These are phyloP conservation scores for Valencia hispanica DNA, from an alignment of 2,797 vertebrate species.

Conservation along the genomic window DNA sequence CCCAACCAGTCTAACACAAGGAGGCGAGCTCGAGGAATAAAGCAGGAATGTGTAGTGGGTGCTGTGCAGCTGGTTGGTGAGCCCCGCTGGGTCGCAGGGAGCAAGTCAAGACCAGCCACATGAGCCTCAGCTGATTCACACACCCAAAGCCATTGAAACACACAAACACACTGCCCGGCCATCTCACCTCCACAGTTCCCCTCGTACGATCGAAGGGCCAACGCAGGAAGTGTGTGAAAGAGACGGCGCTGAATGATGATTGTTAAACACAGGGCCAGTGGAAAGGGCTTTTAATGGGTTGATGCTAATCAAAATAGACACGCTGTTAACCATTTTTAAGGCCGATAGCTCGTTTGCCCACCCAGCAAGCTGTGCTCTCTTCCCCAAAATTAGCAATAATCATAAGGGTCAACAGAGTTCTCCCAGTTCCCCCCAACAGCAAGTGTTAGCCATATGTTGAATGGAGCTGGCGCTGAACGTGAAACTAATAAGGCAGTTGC, in stretches of 20 bases:
- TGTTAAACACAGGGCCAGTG: conserved; percentile 21
- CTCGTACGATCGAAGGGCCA: conserved; percentile 18
- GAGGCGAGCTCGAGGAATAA: conserved; percentile 73
- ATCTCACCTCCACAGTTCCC: conserved; percentile 31
- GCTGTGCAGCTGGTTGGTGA: conserved; percentile 77
- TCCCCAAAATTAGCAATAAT: conserved; percentile 65
- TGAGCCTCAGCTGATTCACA: conserved; percentile 84
- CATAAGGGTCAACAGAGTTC: conserved; percentile 65
- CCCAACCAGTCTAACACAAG: conserved; percentile 47
- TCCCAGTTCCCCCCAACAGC: conserved; percentile 47
- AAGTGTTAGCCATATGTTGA: conserved; percentile 64
- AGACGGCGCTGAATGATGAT: conserved; percentile 23
- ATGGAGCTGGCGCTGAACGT: conserved; percentile 45
- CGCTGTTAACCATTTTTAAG: conserved; percentile 64
- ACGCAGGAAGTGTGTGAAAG: conserved; percentile 15
- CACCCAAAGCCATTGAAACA: conserved; percentile 37
- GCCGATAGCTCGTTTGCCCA: conserved; percentile 47
- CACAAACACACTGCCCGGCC: conserved; percentile 23
- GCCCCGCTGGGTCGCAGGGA: conserved; percentile 74
- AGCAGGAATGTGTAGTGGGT: conserved; percentile 81
- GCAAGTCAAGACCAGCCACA: conserved; percentile 77
- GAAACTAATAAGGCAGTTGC: conserved; percentile 56
- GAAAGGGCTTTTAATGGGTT: conserved; percentile 30
- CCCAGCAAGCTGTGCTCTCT: conserved; percentile 49
- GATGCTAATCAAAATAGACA: conserved; percentile 57